Percentiles rank a stretch among this genome's conserved stretches.
These are phyloP conservation scores for Fratercula arctica DNA, from an alignment of 2,797 vertebrate species.

Conservation along the genomic window DNA sequence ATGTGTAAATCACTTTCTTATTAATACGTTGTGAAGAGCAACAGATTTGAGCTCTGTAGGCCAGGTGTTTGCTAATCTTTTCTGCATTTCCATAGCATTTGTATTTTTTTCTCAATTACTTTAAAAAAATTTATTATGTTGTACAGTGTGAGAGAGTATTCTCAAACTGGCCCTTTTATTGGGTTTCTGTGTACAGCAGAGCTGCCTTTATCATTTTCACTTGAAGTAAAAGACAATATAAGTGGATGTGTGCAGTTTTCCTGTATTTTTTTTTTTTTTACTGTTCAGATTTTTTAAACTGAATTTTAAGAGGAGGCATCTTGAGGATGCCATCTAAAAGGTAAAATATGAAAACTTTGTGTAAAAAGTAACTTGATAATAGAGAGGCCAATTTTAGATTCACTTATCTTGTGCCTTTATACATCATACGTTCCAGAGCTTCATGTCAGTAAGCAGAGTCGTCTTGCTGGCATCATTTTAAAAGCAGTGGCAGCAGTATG, in stretches of 20 bases:
- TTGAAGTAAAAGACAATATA: not conserved
- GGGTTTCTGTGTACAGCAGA: not conserved
- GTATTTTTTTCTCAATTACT: not conserved
- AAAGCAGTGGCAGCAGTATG: not conserved
- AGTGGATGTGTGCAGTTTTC: not conserved
- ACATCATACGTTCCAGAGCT: not conserved
- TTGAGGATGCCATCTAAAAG: not conserved
- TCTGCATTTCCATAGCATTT: not conserved
- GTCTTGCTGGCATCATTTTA: not conserved
- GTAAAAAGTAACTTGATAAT: not conserved
- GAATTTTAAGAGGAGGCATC: not conserved
- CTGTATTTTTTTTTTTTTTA: not conserved
- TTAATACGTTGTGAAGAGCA: slow-evolving; percentile 77
- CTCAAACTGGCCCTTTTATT: not conserved
- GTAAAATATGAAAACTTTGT: not conserved
- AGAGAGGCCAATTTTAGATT: not conserved
- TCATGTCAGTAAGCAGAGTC: not conserved
- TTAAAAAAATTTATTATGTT: not conserved
- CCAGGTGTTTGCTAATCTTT: slow-evolving; percentile 52
- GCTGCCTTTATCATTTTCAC: not conserved
- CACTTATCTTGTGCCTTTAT: not conserved
- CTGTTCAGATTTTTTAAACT: not conserved
- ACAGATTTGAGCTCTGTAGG: slow-evolving; percentile 53
- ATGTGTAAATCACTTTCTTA: slow-evolving; percentile 80
- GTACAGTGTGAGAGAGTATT: not conserved